Conservation (phyloP, 2,113 vertebrate species). For the Zosterops japonicus region DNA sequence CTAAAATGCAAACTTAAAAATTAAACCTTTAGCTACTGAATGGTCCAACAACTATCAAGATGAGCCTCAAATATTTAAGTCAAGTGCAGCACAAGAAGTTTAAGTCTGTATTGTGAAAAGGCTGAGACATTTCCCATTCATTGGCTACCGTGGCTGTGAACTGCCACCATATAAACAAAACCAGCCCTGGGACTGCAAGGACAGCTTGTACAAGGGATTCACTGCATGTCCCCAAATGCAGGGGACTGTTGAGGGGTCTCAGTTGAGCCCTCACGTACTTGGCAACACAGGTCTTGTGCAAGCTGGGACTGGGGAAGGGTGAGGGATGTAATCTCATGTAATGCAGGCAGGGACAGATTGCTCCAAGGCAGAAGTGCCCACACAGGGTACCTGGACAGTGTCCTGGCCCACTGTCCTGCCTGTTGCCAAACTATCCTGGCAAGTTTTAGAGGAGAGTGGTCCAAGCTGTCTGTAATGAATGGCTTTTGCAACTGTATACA, state of each 20-base stretch:
- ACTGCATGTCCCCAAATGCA: not conserved
- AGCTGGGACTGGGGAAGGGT: not conserved
- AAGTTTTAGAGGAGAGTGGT: not conserved
- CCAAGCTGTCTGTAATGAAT: not conserved
- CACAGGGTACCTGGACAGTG: not conserved
- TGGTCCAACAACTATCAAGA: not conserved
- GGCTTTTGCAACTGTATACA: not conserved
- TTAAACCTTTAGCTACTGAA: not conserved
- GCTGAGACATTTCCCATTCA: not conserved
- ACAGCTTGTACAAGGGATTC: not conserved
- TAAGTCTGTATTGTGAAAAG: not conserved
- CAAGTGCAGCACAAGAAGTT: not conserved
- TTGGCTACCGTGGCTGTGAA: not conserved
- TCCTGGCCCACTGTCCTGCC: not conserved
- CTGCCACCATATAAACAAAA: not conserved
- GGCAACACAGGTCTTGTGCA: not conserved
- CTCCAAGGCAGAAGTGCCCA: not conserved
- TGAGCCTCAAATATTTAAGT: not conserved
- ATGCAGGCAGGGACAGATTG: not conserved
- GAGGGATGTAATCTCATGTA: not conserved
- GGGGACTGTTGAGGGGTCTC: not conserved
- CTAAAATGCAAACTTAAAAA: not conserved
- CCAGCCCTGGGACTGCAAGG: not conserved
- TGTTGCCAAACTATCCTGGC: not conserved
- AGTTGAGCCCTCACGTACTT: not conserved